These are phyloP conservation scores for Megalops cyprinoides DNA, from an alignment of 2,797 vertebrate species.

Conservation along the genomic window DNA sequence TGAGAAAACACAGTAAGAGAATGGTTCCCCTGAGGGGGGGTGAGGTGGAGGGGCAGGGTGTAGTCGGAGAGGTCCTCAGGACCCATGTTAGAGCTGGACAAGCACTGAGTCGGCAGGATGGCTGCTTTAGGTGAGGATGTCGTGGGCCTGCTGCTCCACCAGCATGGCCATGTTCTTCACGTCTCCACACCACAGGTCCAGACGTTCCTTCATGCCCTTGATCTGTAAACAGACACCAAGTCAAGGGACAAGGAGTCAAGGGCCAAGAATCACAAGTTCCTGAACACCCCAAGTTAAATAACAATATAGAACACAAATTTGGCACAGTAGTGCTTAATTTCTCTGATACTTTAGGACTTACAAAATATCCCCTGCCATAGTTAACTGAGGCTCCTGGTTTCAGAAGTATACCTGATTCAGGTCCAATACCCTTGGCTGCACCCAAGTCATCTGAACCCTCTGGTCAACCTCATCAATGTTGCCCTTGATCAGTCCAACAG, in stretches of 20 bases:
- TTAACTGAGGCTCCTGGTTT: background rate
- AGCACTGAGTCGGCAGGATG: background rate
- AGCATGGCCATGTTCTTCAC: conserved; percentile 96
- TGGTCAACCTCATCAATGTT: conserved; percentile 96
- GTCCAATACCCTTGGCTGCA: conserved; percentile 93
- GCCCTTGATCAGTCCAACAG: conserved; percentile 91
- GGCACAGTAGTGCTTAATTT: too few species aligned
- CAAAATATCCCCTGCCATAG: too few species aligned
- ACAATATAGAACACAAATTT: background rate
- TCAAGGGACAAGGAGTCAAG: background rate
- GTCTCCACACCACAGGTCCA: conserved; percentile 94
- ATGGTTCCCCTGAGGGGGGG: background rate
- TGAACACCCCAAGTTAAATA: background rate
- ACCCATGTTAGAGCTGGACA: conserved; percentile 7
- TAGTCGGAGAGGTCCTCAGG: conserved; percentile 9
- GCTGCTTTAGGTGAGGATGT: conserved; percentile 86
- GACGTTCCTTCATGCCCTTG: conserved; percentile 94
- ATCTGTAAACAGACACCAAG: conserved; percentile 76
- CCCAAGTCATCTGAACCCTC: conserved; percentile 98
- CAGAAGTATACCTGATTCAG: conserved; percentile 84
- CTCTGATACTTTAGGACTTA: too few species aligned
- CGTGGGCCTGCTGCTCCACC: conserved; percentile 96
- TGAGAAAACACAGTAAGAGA: conserved; percentile 27
- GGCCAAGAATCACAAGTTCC: background rate
- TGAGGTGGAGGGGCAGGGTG: background rate